These are phyloP conservation scores for Marcusenius ussheri DNA, from an alignment of 2,113 vertebrate genomes.

Conservation along the genomic window DNA sequence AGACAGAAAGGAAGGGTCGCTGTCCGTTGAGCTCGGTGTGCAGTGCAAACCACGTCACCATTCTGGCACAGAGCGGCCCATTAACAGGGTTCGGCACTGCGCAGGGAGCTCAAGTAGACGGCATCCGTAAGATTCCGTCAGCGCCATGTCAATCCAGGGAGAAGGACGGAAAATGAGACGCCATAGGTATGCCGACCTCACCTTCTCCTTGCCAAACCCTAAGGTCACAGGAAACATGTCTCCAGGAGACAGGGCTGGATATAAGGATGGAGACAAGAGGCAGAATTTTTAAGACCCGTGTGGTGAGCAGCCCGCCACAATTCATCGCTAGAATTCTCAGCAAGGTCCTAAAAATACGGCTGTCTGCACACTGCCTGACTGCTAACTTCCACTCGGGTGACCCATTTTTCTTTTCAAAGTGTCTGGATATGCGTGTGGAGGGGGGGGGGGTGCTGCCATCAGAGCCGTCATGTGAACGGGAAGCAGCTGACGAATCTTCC, in stretches of 20 bases:
- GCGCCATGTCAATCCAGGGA: neutral
- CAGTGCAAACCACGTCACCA: neutral
- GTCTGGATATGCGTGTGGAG: neutral
- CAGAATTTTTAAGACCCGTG: neutral
- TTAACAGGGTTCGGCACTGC: neutral
- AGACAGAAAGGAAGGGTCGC: neutral
- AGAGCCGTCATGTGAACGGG: slow-evolving; percentile 41
- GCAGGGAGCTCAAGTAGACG: no score
- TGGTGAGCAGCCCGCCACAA: slow-evolving; percentile 37
- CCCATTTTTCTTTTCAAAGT: slow-evolving; percentile 62
- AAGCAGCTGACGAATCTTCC: slow-evolving; percentile 56
- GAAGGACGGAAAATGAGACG: neutral
- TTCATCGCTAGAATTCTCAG: slow-evolving; percentile 39
- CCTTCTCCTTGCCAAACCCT: neutral
- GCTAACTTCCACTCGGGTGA: slow-evolving; percentile 34
- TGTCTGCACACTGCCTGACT: slow-evolving; percentile 32
- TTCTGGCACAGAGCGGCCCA: neutral
- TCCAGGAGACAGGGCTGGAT: neutral
- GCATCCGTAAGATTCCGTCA: neutral
- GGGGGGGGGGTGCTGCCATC: neutral
- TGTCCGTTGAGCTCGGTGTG: neutral
- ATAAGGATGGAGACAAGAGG: neutral
- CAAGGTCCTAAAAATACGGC: slow-evolving; percentile 63
- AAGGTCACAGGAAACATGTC: neutral
- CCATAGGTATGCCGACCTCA: neutral